Conservation (phyloP, 2,888 invertebrate species). For the Eristalis arbustorum region DNA sequence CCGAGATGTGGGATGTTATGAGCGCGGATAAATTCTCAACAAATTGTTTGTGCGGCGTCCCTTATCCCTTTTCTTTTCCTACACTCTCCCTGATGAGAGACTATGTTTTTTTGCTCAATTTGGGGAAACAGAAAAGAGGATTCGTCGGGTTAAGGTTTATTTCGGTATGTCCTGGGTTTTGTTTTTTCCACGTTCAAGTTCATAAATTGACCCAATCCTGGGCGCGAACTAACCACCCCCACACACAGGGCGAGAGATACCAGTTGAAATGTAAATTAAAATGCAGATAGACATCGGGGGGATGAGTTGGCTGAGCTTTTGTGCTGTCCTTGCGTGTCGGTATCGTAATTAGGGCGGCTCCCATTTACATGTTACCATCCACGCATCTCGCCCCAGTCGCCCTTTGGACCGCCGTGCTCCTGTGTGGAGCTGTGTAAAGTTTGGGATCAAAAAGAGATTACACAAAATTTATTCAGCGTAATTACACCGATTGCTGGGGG, state of each 20-base stretch:
- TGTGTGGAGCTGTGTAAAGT: constrained; percentile 63
- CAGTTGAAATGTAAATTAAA: constrained; percentile 68
- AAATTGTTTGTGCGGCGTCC: constrained; percentile 54
- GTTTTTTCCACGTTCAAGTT: constrained; percentile 50
- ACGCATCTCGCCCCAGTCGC: constrained; percentile 9
- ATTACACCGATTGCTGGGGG: constrained; percentile 64
- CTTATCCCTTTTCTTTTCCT: constrained; percentile 24
- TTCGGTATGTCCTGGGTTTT: constrained; percentile 25
- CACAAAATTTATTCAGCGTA: constrained; percentile 68
- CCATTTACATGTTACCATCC: constrained; percentile 49
- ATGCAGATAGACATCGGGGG: constrained; percentile 32
- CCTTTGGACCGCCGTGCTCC: neutral
- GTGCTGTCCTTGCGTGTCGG: constrained; percentile 60
- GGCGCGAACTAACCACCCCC: neutral
- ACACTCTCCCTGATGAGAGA: constrained; percentile 15
- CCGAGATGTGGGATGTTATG: constrained; percentile 32
- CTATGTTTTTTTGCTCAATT: constrained; percentile 1
- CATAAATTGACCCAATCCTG: constrained; percentile 44
- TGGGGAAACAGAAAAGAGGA: constrained; percentile 14
- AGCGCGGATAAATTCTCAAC: constrained; percentile 53
- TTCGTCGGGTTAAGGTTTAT: constrained; percentile 53
- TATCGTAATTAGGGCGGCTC: constrained; percentile 66
- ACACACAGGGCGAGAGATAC: constrained; percentile 7
- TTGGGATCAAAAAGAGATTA: constrained; percentile 70
- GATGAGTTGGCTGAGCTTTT: neutral